phyloP scores from a whole-genome alignment of 2,113 vertebrate species.

The Periophthalmus modestus region DNA sequence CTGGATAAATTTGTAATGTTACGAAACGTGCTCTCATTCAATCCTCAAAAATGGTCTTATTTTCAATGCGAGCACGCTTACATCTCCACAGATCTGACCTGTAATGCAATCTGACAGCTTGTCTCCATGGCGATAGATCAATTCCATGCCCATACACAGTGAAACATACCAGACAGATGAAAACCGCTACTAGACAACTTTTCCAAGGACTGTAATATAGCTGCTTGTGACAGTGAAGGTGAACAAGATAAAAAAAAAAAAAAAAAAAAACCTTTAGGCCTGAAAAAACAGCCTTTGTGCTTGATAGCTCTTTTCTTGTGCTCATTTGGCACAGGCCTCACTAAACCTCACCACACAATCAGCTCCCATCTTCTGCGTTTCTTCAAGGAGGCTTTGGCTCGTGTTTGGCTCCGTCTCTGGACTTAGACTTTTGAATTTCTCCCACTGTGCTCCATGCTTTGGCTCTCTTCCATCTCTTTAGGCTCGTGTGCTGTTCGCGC shows the following conservation, averaged over 20 bases:
- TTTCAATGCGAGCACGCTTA: too few species aligned
- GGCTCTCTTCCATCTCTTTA: slow-evolving; percentile 6
- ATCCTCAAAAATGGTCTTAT: too few species aligned
- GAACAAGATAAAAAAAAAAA: background rate
- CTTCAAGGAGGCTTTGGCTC: background rate
- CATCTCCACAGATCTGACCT: too few species aligned
- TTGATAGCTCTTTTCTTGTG: background rate
- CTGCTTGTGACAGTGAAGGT: background rate
- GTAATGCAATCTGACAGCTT: too few species aligned
- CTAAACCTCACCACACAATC: background rate
- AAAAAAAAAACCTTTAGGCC: background rate
- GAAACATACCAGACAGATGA: too few species aligned
- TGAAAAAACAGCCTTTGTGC: background rate
- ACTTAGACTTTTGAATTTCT: background rate
- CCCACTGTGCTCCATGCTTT: too few species aligned
- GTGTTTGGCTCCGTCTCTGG: background rate
- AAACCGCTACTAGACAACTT: background rate
- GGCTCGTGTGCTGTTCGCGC: background rate
- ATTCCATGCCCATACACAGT: too few species aligned
- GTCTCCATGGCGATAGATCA: background rate
- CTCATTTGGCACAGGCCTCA: background rate
- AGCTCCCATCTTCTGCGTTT: background rate
- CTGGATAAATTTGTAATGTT: too few species aligned
- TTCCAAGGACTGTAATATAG: background rate
- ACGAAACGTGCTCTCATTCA: too few species aligned